Evolutionary conservation across 1,140 invertebrate genomes (phyloP), one percentile per base, ranked within the genome.

Genomic region (Calephelis nemesis): DNA sequence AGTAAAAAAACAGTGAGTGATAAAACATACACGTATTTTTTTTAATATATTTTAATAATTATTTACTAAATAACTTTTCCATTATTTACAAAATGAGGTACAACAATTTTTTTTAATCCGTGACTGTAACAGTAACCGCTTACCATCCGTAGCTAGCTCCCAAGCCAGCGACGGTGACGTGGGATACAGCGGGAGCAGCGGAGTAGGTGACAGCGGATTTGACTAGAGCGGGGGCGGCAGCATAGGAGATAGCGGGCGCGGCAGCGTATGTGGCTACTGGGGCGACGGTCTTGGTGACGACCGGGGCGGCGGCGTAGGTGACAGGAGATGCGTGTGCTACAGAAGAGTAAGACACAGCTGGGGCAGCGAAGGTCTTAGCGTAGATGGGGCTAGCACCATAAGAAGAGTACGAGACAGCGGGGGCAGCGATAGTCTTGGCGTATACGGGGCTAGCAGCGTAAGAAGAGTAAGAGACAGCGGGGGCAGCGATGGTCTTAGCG

Each of bases 131-230:
- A 12, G 5, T 60, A 39, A 48, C 68, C 63, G 60, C 71, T 78
- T 70, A 76, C 83, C 83, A 85, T 50, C 73, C 81, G 67, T 85
- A 85, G 68, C 71, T 78, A 19, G 74, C 76, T 64, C 79, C 81
- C 48, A 82, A 72, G 39, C 77, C 78, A 30, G 78, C 62, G 74
- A 84, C 84, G n/a, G 79, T 73, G 62, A 83, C 82, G 63, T 84
- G 82, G 39, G 83, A 82, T 3, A 85, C 79, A 0, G 81, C 82
- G 6, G 82, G 82, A 8, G 82, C 82, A 10, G 82, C 74, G 39
- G 77, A 77, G 76, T 83, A 83, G 40, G 79, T 69, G 54, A 83
- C 67, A 42, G 81, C 78, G 11, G 76, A 65, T 68, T 75, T 72
- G 49, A 72, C 63, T 60, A 68, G 30, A 65, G 66, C 76, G 47